Base-by-base conservation (phyloP, 1,140 invertebrate genomes). In the Drosophila trapezifrons region DNA sequence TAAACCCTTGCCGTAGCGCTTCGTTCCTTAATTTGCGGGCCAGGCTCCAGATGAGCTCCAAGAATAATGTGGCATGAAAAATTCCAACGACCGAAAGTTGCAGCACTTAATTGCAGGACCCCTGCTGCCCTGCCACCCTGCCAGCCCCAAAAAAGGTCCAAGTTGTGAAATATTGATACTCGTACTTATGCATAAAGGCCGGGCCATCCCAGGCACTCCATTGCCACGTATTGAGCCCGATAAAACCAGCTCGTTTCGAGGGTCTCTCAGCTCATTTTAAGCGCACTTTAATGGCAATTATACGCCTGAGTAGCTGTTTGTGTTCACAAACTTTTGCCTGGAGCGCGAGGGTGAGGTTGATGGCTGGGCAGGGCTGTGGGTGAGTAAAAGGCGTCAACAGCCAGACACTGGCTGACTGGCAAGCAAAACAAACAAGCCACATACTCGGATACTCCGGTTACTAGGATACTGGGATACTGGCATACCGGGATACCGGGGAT, bases 211-310 rank as follows among this genome's bases (percentile, higher is more conserved):
- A 32, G 13, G 27, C 46, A 69, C 60, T 69, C 65, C 62, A 69
- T 69, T 66, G 62, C 65, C 65, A 69, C 65, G 65, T 69, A 69
- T 69, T 66, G 65, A 69, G 65, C 46, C 25, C 65, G 65, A 69
- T 69, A 69, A 69, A 69, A 69, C 65, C 65, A 38, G 51, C 72
- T 63, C 58, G 70, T 65, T 66, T 66, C 40, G 62, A 49, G 56
- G 58, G 66, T 62, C 57, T 77, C 73, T 74, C 42, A 78, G 67
- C 66, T 76, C 66, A 55, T 80, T 80, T 81, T 72, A 80, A 80
- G 80, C 71, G 67, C 78, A 70, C 75, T 89, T 84, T 89, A 89
- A 80, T 84, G 73, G 77, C 84, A 89, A 89, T 89, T 89, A 84
- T 80, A 69, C 78, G 75, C 77, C 58, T 56, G 78, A 81, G 55